Evolutionary conservation across 1,140 invertebrate species (phyloP).

Genomic region (Pinna nobilis): DNA sequence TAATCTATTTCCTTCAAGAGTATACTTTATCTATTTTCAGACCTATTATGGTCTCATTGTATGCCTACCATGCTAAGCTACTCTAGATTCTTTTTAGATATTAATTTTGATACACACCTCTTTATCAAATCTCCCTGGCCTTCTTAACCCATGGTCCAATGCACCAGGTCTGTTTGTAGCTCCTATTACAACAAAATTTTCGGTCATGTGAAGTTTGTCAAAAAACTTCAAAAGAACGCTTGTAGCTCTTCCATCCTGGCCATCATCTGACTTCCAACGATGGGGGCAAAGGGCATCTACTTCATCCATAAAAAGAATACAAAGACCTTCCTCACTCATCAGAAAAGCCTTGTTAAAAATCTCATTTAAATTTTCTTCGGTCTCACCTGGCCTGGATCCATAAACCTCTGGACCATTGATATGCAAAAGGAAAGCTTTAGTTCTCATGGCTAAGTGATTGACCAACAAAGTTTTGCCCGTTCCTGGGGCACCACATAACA

Average conservation of each 20-base stretch:
- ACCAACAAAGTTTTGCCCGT: constrained; percentile 70
- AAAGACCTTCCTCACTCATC: constrained; percentile 61
- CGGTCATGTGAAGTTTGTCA: constrained; percentile 46
- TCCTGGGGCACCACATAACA: constrained; percentile 68
- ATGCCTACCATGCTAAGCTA: neutral
- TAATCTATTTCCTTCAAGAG: no score
- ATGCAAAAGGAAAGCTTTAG: constrained; percentile 55
- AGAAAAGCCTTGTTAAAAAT: constrained; percentile 58
- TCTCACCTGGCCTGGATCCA: constrained; percentile 64
- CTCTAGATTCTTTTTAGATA: neutral
- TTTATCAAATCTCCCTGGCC: constrained; percentile 68
- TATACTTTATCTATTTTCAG: neutral
- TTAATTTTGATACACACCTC: constrained; percentile 51
- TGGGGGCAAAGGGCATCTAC: constrained; percentile 66
- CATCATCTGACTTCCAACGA: constrained; percentile 27
- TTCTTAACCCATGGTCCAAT: constrained; percentile 59
- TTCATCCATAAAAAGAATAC: constrained; percentile 71
- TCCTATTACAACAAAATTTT: constrained; percentile 63
- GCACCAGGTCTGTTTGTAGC: constrained; percentile 65
- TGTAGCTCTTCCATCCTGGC: constrained; percentile 42
- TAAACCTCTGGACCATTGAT: constrained; percentile 67
- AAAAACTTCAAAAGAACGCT: constrained; percentile 56
- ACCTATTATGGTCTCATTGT: neutral
- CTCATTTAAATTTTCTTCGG: constrained; percentile 58
- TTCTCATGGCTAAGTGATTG: constrained; percentile 48